Evolutionary conservation across 1,140 invertebrate species (phyloP), one percentile per base, ranked within the genome.

Genomic region (Oreohelix idahoensis): DNA sequence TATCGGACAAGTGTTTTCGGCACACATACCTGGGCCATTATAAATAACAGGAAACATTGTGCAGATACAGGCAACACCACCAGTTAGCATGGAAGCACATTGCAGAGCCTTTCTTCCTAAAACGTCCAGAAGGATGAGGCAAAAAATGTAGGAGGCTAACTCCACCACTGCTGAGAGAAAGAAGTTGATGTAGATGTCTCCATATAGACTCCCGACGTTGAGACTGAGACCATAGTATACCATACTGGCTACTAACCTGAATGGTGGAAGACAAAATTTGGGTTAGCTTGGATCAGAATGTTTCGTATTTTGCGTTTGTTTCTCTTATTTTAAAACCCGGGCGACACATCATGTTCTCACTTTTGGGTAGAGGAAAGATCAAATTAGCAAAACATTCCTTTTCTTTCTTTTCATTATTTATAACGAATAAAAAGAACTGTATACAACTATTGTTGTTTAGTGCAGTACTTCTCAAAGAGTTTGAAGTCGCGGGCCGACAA

Each of bases 161-260:
- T 97, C 96, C 0, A 97, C 96, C 17, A 94, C 90, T 0, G 95
- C 96, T 29, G 86, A 86, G 38, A 90, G 83, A 0, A 88, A 77
- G 51, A 89, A 89, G 81, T 91, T 92, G 38, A 90, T 51, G 86
- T 93, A 93, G 81, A 92, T 81, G 83, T 88, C 85, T 29, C 91
- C 87, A 20, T 87, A 87, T 0, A 92, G 84, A 74, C 88, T 85
- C 0, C 88, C 89, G 5, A 88, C 87, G 79, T 89, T 88, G 87
- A 91, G 90, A 86, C 94, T 95, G 95, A 96, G 91, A 11, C 89
- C 89, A 69, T 88, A 89, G 79, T 89, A 90, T 38, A 88, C 88
- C 83, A 87, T 87, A 69, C 86, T 88, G 26, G 88, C 86, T 0
- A 89, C 88, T 63, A 86, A 63, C 89, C 89, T 90, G 58, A 4